Percentiles rank a stretch among this genome's conserved stretches.
Conservation (phyloP, 2,888 invertebrate genomes). For the Chamaedrilus cognettii region DNA sequence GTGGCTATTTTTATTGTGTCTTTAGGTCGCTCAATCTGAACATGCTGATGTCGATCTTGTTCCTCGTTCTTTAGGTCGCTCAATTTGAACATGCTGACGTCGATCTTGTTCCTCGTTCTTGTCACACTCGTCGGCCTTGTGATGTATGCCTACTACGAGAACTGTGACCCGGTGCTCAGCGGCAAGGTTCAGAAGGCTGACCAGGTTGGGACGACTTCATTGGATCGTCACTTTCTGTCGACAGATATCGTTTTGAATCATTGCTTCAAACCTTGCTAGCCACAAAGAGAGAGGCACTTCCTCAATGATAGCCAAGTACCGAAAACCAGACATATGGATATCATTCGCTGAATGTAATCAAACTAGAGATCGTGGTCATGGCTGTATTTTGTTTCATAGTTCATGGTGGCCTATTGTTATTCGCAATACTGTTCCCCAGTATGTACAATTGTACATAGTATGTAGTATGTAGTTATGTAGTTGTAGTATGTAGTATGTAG, state of each 20-base stretch:
- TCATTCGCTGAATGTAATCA: too few relatives aligned
- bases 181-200: constrained; percentile 29
- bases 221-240: not conserved
- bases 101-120: constrained; percentile 22
- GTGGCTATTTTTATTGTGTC: too few relatives aligned
- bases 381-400: too few relatives aligned
- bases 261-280: not conserved
- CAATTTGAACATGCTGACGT: constrained; percentile 20
- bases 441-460: too few relatives aligned
- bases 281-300: not conserved
- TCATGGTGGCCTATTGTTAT: too few relatives aligned
- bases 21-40: constrained; percentile 30
- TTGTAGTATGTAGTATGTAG: too few relatives aligned
- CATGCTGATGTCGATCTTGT: too few relatives aligned
- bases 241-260: not conserved
- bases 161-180: constrained; percentile 33
- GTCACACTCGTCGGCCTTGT: constrained; percentile 37
- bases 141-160: constrained; percentile 38
- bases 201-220: constrained; percentile 50
- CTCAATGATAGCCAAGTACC: not conserved
- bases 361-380: too few relatives aligned
- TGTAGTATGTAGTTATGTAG: too few relatives aligned
- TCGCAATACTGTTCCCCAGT: too few relatives aligned
- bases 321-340: not conserved
- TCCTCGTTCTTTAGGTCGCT: constrained; percentile 29